Evolutionary conservation across 2,113 vertebrate species (phyloP), one percentile per base, ranked within the genome.

Genomic region (Oncorhynchus kisutch): DNA sequence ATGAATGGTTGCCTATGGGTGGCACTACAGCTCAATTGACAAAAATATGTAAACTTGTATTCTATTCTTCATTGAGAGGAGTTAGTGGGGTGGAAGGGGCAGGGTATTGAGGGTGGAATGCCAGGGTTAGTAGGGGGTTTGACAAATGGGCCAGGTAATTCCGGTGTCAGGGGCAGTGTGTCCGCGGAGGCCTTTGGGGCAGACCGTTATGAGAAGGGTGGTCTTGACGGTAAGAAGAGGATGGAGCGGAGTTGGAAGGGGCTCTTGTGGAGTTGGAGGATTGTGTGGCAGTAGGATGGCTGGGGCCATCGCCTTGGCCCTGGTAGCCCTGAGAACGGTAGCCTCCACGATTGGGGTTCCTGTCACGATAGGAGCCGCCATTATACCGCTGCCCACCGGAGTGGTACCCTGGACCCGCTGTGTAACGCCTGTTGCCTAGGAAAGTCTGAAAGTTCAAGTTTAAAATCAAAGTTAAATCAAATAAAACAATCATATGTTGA

Each of bases 151-250:
- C 57, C 3, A 12, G 2, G 9, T 39, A 89, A 80, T 67, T 89
- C 83, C 74, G 22, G 67, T 84, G 88, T 94, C 92, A 78, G 85
- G 90, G 89, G 83, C 88, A 89, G 83, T 89, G 92, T 76, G 92
- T 93, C 84, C 96, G 89, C 34, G 95, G 95, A 84, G 88, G 95
- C 82, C 96, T 92, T 77, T 96, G 96, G 5, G 96, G 96, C 64
- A 97, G 94, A 79, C 93, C 95, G 25, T 91, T 92, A 67, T 91
- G 76, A 71, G 90, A 57, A 31, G 87, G 69, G 4, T 86, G 86
- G 65, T 92, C 92, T 64, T 88, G 89, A 81, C 86, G 87, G 80
- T 72, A 49, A 72, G 59, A 54, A 66, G 70, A 57, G 59, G 70
- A 57, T 9, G 88, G 57, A 14, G 80, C 67, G 82, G 82, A 76